Evolutionary conservation across 2,888 invertebrate species (phyloP).

Genomic region (Aphelenchoides bicaudatus): DNA sequence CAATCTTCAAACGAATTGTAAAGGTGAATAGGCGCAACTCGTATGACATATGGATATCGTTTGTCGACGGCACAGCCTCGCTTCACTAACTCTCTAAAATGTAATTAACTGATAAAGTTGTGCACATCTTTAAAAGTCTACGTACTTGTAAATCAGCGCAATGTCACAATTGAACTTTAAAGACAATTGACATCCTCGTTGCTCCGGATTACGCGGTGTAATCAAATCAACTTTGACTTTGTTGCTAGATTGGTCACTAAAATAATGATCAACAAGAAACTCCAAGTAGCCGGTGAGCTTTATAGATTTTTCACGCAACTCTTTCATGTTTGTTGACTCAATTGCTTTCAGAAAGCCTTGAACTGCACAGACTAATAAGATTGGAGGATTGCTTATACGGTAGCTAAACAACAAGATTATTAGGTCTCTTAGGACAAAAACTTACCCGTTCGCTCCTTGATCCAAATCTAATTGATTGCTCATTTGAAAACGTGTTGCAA

Average conservation of each 20-base stretch:
- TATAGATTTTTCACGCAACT: constrained; percentile 63
- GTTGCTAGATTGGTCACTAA: constrained; percentile 23
- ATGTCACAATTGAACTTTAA: constrained; percentile 63
- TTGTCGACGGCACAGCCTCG: constrained; percentile 66
- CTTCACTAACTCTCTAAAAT: constrained; percentile 63
- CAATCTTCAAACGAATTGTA: constrained; percentile 64
- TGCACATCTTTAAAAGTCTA: too few relatives aligned
- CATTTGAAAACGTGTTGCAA: constrained; percentile 63
- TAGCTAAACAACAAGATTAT: constrained; percentile 64
- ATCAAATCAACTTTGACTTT: constrained; percentile 62
- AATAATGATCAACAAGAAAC: constrained; percentile 47
- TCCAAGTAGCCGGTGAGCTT: constrained; percentile 67
- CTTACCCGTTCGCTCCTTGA: not conserved
- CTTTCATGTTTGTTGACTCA: constrained; percentile 63
- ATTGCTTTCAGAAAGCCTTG: constrained; percentile 64
- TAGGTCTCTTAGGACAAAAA: constrained; percentile 62
- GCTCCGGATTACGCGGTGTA: constrained; percentile 65
- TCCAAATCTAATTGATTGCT: constrained; percentile 45
- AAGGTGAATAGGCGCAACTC: constrained; percentile 65
- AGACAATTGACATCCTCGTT: constrained; percentile 66
- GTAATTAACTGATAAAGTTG: too few relatives aligned
- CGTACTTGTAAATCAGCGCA: constrained; percentile 61
- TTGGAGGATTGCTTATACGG: constrained; percentile 66
- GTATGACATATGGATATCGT: constrained; percentile 65
- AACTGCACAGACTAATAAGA: constrained; percentile 63